phyloP scores from a whole-genome alignment of 2,797 vertebrate genomes.

The Falco concolor region DNA sequence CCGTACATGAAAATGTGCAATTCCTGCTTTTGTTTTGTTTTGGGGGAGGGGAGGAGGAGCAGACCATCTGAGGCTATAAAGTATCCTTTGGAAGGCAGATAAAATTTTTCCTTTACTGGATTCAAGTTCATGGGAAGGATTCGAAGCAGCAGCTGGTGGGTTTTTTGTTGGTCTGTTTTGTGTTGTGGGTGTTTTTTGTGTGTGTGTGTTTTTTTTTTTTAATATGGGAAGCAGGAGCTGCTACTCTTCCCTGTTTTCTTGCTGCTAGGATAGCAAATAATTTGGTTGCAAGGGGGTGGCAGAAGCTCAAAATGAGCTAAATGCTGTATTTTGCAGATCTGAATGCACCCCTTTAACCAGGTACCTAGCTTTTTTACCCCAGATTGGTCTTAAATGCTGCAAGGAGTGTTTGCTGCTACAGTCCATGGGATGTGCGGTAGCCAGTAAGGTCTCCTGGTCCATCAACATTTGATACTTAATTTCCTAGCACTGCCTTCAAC shows the following conservation, averaged over 20 bases:
- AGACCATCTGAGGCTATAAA: not conserved
- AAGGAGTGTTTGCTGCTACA: not conserved
- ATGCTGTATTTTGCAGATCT: not conserved
- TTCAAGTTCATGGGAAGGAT: not conserved
- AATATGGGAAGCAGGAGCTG: not conserved
- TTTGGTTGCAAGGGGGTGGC: not conserved
- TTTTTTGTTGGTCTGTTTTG: no score
- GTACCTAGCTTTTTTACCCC: not conserved
- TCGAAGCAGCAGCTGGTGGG: not conserved
- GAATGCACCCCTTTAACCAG: not conserved
- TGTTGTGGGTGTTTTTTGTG: no score
- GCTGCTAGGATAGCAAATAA: not conserved
- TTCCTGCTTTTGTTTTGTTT: slow-evolving; percentile 41
- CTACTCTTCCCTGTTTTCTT: not conserved
- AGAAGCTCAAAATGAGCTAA: not conserved
- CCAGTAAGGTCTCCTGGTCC: not conserved
- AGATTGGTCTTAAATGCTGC: not conserved
- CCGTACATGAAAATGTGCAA: not conserved
- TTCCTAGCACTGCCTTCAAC: not conserved
- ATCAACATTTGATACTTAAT: not conserved
- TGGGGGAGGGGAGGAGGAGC: not conserved
- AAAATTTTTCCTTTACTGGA: not conserved
- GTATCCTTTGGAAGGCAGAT: not conserved
- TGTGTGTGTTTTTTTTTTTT: not conserved
- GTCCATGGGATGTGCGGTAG: not conserved